Percentiles rank a stretch among this genome's conserved stretches.
Conservation (phyloP, 2,888 invertebrate genomes). For the Axea sp. region DNA sequence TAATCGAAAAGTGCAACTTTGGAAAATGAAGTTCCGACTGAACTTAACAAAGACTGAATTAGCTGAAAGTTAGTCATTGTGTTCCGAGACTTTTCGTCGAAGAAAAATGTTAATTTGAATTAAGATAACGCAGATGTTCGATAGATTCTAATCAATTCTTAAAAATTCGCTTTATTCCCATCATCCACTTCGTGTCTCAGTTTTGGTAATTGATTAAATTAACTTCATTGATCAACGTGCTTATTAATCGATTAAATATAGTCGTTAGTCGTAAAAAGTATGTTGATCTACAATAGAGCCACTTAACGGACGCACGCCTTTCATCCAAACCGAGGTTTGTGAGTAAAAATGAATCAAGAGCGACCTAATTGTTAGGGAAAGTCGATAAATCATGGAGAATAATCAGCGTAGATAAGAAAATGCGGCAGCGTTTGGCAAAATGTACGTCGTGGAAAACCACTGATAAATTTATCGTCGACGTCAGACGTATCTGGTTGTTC, state of each 20-base stretch:
- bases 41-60: constrained; percentile 24
- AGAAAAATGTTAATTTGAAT: neutral
- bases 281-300: too few species aligned
- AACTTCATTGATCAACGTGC: too few species aligned
- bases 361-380: constrained; percentile 27
- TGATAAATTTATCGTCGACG: constrained; percentile 46
- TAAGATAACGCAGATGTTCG: too few species aligned
- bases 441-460: constrained; percentile 9
- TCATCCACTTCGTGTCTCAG: too few species aligned
- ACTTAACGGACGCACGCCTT: too few species aligned
- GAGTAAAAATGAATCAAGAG: neutral
- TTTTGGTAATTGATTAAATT: too few species aligned
- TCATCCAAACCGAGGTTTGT: too few species aligned
- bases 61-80: constrained; percentile 7
- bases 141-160: too few species aligned
- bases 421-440: constrained; percentile 3
- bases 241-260: too few species aligned
- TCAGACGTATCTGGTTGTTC: constrained; percentile 28
- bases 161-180: too few species aligned
- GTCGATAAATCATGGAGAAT: constrained; percentile 17
- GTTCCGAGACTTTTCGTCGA: neutral
- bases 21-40: constrained; percentile 23
- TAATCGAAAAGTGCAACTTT: constrained; percentile 17
- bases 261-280: too few species aligned
- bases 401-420: constrained; percentile 17